Percentiles rank a stretch among this genome's conserved stretches.
phyloP scores from a whole-genome alignment of 2,113 vertebrate species.

The Melanocharis versteri region DNA sequence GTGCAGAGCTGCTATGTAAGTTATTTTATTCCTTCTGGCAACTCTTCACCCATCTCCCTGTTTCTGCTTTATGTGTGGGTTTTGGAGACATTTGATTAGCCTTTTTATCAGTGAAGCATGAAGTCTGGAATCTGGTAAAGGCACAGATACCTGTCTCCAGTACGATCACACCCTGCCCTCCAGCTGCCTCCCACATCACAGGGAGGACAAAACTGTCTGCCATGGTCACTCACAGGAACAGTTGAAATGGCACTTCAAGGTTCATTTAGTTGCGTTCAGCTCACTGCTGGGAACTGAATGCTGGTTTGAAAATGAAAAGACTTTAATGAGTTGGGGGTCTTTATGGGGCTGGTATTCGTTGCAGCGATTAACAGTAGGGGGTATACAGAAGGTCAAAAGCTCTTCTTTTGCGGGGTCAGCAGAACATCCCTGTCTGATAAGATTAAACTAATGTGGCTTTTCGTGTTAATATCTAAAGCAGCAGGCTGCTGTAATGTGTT shows the following conservation, averaged over 20 bases:
- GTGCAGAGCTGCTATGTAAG: background rate
- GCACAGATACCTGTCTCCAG: constrained; percentile 49
- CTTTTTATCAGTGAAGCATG: constrained; percentile 54
- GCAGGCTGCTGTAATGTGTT: constrained; percentile 66
- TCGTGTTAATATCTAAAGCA: constrained; percentile 77
- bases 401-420: constrained; percentile 73
- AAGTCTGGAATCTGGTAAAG: constrained; percentile 46
- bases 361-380: constrained; percentile 75
- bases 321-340: constrained; percentile 76
- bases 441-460: constrained; percentile 79
- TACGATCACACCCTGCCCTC: constrained; percentile 27
- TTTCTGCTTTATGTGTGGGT: background rate
- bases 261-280: constrained; percentile 72
- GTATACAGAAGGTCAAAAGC: constrained; percentile 76
- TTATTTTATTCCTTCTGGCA: background rate
- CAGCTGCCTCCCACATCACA: constrained; percentile 62
- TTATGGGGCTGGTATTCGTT: constrained; percentile 73
- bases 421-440: constrained; percentile 78
- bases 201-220: constrained; percentile 57
- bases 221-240: constrained; percentile 50
- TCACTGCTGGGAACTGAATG: constrained; percentile 75
- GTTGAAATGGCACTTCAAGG: constrained; percentile 72
- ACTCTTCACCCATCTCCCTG: background rate
- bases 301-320: constrained; percentile 76
- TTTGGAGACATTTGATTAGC: constrained; percentile 45